Conservation (phyloP, 30 jellyfish, hydroid and myxozoan genomes). For the Turritopsis rubra region DNA sequence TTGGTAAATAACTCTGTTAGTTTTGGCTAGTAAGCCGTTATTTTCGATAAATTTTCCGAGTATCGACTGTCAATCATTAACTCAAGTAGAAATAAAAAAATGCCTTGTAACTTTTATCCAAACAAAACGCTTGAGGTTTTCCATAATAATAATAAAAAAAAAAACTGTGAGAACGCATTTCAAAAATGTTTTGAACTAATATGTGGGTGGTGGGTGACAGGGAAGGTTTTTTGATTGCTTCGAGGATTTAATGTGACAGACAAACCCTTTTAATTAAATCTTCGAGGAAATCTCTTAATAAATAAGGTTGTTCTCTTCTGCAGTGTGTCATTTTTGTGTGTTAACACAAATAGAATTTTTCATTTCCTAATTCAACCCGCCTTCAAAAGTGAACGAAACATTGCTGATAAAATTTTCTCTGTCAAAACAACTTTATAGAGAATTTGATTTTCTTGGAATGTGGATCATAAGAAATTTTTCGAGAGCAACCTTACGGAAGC, state of each 20-base stretch:
- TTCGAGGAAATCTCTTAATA: no score
- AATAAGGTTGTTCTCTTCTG: no score
- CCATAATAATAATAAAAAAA: no score
- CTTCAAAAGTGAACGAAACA: no score
- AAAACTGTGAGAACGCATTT: background rate
- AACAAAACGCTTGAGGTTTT: background rate
- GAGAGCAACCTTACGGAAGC: no score
- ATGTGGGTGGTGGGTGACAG: background rate
- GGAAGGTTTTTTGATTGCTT: background rate
- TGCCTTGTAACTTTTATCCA: background rate
- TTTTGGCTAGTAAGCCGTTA: background rate
- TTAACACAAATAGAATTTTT: no score
- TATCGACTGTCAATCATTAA: background rate
- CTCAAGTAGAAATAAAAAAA: background rate
- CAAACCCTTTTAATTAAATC: background rate
- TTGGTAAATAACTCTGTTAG: background rate
- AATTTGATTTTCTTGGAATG: no score
- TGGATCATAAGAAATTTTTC: no score
- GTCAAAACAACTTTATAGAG: no score
- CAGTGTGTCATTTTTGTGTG: no score
- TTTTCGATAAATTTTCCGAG: background rate
- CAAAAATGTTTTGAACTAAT: background rate
- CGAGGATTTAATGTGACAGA: background rate
- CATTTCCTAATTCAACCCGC: no score
- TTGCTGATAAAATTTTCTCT: no score